Evolutionary conservation across 2,888 invertebrate genomes (phyloP).

Genomic region (Dastarcus helophoroides): DNA sequence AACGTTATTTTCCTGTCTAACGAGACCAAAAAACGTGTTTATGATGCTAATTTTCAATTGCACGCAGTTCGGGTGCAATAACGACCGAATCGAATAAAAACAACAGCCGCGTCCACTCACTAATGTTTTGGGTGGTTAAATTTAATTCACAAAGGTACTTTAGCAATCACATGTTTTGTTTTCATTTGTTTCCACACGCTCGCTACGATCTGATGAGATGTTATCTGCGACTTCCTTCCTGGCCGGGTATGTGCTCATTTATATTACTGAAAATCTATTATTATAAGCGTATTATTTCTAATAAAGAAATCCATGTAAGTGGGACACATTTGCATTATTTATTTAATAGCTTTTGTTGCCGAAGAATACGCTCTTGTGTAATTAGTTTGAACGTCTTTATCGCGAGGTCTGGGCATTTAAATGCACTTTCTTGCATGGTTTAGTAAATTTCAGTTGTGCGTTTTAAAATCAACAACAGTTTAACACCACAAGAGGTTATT

Average conservation of each 20-base stretch:
- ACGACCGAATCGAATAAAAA: too few species aligned
- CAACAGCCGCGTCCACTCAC: too few species aligned
- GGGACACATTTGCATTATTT: slow-evolving; percentile 24
- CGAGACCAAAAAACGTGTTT: too few species aligned
- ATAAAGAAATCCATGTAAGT: slow-evolving; percentile 23
- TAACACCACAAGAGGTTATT: too few species aligned
- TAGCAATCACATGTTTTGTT: slow-evolving; percentile 25
- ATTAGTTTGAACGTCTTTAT: slow-evolving; percentile 11
- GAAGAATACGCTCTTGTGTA: slow-evolving; percentile 10
- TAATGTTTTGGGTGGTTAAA: slow-evolving; percentile 10
- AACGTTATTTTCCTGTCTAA: too few species aligned
- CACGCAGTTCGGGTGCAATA: too few species aligned
- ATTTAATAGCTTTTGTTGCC: slow-evolving; percentile 19
- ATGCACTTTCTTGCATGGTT: too few species aligned
- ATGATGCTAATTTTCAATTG: too few species aligned
- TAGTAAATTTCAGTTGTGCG: too few species aligned
- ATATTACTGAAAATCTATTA: slow-evolving; percentile 27
- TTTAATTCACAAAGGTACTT: slow-evolving; percentile 17
- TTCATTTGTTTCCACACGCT: slow-evolving; percentile 29
- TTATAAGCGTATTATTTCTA: slow-evolving; percentile 25
- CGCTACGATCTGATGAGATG: slow-evolving; percentile 26
- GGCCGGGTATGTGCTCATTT: slow-evolving; percentile 22
- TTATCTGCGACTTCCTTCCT: slow-evolving; percentile 30
- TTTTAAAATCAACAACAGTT: too few species aligned
- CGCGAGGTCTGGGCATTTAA: too few species aligned